Conservation (phyloP, 2,797 vertebrate genomes). For the Cichlasoma orientale region DNA sequence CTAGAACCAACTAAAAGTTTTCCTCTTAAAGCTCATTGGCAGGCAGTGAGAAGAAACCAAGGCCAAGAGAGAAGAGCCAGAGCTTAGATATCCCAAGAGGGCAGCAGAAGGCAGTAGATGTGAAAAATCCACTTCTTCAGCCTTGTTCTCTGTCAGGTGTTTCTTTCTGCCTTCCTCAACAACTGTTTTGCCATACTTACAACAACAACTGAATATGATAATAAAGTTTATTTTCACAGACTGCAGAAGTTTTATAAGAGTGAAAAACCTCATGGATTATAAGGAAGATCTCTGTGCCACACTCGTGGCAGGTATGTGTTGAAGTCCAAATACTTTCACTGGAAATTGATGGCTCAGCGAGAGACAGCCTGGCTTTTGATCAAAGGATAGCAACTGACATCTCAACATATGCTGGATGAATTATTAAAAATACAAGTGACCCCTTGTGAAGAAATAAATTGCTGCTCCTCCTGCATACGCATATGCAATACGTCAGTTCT, state of each 20-base stretch:
- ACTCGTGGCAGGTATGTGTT: conserved; percentile 58
- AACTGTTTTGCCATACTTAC: conserved; percentile 12
- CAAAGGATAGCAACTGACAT: conserved; percentile 79
- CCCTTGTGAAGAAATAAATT: conserved; percentile 81
- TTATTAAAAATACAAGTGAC: conserved; percentile 85
- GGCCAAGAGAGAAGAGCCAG: conserved; percentile 42
- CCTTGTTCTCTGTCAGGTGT: conserved; percentile 25
- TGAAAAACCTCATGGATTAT: conserved; percentile 6
- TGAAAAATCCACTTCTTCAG: conserved; percentile 47
- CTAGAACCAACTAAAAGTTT: conserved; percentile 26
- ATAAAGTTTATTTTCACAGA: conserved; percentile 20
- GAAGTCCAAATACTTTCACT: conserved; percentile 63
- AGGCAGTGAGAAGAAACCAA: conserved; percentile 43
- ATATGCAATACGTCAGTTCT: conserved; percentile 71
- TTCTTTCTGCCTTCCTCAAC: conserved; percentile 20
- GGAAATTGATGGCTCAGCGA: conserved; percentile 73
- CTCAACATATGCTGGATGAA: conserved; percentile 83
- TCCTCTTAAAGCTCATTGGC: conserved; percentile 44
- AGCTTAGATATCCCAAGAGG: conserved; percentile 54
- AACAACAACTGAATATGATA: conserved; percentile 10
- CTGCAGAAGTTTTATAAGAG: conserved; percentile 6
- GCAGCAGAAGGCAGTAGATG: conserved; percentile 51
- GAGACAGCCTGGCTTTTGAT: conserved; percentile 78
- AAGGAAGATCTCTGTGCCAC: conserved; percentile 14
- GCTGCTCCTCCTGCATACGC: conserved; percentile 72